Base-by-base conservation (phyloP, 2,797 vertebrate species). In the Sardinella longiceps region DNA sequence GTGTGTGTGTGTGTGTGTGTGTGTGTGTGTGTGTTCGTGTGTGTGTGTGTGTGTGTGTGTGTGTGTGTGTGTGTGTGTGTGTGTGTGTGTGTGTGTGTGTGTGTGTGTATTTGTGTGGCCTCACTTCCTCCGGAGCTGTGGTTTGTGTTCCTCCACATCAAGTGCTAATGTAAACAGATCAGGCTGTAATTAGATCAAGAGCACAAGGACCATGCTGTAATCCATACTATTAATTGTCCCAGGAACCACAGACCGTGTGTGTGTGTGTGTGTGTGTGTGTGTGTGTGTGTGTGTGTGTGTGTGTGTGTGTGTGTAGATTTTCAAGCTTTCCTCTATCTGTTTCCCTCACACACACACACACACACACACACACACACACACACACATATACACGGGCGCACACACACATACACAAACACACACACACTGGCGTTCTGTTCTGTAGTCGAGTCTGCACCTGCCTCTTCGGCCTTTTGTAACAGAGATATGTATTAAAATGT, bases 401-500 rank as follows among this genome's bases (percentile, higher is more conserved):
- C 33, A 39, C 33, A 37, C 39, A 10, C 50, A 83, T 37, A 20
- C 9, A 43, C 28, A 39, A 37, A 37, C 14, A 48, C 33, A n/a
- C 5, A 51, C 7, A 51, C 50, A 51, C 50, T 14, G 4, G 25
- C 56, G 50, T 53, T 14, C 37, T 43, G 37, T 48, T 81, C 58
- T 3, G 58, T 77, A 51, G 28, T 43, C 50, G 0, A 9, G 56
- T 51, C 33, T 74, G 46, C 74, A 39, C 23, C 60, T 25, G 50
- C 20, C 7, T 23, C 50, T 83, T 25, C 74, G 15, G 25, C 43
- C 50, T 43, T 77, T 74, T 88, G 83, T 86, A 90, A 90, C 88
- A 85, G 82, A 86, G 63, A 83, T 58, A 80, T 87, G 66, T 85
- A 89, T 92, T 89, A 88, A 85, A 85, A 89, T 90, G 86, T 84